Evolutionary conservation across 2,888 invertebrate species (phyloP).

Genomic region (Mystacides longicornis): DNA sequence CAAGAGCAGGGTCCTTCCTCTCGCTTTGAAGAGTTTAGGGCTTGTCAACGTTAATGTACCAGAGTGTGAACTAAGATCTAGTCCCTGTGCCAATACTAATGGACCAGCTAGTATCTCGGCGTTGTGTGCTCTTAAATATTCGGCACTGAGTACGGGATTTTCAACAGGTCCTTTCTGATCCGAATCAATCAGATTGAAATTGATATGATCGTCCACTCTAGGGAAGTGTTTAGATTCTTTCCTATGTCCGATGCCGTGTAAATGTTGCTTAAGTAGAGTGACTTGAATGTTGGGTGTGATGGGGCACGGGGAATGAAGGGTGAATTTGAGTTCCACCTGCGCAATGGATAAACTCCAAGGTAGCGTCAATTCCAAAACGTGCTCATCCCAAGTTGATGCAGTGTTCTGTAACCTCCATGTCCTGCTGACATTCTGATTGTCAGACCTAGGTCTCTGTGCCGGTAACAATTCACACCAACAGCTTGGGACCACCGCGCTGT

Average conservation of each 20-base stretch:
- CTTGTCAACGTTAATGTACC: conserved; percentile 83
- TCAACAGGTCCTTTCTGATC: conserved; percentile 36
- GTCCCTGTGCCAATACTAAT: conserved; percentile 67
- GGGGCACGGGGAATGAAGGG: conserved; percentile 68
- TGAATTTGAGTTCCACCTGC: conserved; percentile 86
- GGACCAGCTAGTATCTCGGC: conserved; percentile 89
- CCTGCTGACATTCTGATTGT: conserved; percentile 78
- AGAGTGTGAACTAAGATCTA: conserved; percentile 78
- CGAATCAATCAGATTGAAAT: conserved; percentile 25
- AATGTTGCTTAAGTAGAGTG: conserved; percentile 52
- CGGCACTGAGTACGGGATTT: conserved; percentile 71
- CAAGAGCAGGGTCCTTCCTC: conserved; percentile 70
- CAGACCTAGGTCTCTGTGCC: conserved; percentile 80
- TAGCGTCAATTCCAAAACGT: conserved; percentile 80
- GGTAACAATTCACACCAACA: conserved; percentile 93
- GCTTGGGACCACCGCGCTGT: conserved; percentile 83
- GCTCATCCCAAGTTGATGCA: conserved; percentile 88
- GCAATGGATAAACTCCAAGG: conserved; percentile 73
- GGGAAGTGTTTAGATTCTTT: conserved; percentile 45
- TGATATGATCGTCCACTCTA: conserved; percentile 37
- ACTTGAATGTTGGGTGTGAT: conserved; percentile 75
- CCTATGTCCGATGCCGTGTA: conserved; percentile 50
- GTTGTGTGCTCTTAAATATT: conserved; percentile 79
- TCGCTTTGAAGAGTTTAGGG: conserved; percentile 71
- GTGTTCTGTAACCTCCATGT: conserved; percentile 87